phyloP scores from a whole-genome alignment of 2,797 vertebrate genomes.

The Eurystomus glaucurus region DNA sequence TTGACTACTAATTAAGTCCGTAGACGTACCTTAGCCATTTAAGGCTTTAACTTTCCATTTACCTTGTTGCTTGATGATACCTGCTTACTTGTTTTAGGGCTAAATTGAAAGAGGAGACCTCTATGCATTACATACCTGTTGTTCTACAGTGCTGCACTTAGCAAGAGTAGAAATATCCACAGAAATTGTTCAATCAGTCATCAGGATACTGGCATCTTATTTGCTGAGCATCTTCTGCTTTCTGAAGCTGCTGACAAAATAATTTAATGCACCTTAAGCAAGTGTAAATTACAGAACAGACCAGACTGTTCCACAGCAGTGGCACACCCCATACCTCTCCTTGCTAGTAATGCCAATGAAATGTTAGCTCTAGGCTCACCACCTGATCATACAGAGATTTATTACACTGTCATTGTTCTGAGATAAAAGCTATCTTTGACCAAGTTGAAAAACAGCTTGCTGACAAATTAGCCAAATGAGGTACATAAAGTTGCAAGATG shows the following conservation, averaged over 20 bases:
- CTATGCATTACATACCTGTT: fast-evolving
- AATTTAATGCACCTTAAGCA: not conserved
- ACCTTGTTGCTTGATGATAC: not conserved
- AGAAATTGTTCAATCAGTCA: not conserved
- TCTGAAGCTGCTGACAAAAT: not conserved
- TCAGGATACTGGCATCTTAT: not conserved
- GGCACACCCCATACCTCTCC: not conserved
- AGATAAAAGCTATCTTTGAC: not conserved
- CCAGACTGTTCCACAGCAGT: not conserved
- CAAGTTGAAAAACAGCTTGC: not conserved
- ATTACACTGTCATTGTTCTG: not conserved
- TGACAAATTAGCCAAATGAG: not conserved
- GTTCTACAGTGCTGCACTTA: not conserved
- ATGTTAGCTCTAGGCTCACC: not conserved
- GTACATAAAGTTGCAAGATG: not conserved
- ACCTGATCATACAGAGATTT: not conserved
- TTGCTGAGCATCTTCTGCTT: not conserved
- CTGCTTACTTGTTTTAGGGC: not conserved
- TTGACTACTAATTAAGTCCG: not conserved
- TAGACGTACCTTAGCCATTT: not conserved
- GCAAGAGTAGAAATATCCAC: not conserved
- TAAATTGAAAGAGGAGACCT: not conserved
- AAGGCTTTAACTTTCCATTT: not conserved
- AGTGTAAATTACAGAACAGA: not conserved
- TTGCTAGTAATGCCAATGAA: not conserved